These are phyloP conservation scores for Tetragnatha montana DNA, from an alignment of 2,888 invertebrate species.

Conservation along the genomic window DNA sequence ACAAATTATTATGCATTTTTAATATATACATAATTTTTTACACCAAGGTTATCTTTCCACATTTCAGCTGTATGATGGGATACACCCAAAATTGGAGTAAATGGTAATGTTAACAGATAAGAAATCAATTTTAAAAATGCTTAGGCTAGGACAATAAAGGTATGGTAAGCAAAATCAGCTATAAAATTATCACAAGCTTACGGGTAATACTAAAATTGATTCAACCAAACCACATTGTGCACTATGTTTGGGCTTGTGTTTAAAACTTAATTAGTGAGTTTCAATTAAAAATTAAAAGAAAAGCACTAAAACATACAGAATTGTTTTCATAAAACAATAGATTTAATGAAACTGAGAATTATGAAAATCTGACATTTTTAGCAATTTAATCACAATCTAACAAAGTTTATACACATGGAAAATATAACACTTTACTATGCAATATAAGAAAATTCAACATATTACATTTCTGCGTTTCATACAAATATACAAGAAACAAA, in stretches of 20 bases:
- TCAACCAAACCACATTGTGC: no score
- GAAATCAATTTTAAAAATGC: no score
- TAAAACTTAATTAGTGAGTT: background rate
- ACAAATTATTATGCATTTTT: constrained; percentile 44
- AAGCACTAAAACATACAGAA: background rate
- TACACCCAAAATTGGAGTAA: no score
- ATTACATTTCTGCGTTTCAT: background rate
- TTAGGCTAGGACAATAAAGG: no score
- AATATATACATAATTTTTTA: constrained; percentile 57
- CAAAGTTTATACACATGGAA: background rate
- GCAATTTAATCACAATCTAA: background rate
- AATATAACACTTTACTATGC: background rate
- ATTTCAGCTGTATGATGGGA: no score
- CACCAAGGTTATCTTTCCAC: no score
- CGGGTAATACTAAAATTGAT: no score
- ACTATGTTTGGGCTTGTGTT: background rate
- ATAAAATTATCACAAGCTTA: no score
- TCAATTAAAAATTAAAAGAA: background rate
- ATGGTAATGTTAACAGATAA: no score
- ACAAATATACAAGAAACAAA: constrained; percentile 29
- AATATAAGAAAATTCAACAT: background rate
- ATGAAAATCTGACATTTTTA: background rate
- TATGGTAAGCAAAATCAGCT: no score
- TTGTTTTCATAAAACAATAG: constrained; percentile 5
- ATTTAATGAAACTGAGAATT: background rate